Percentiles rank a stretch among this genome's conserved stretches.
phyloP scores from a whole-genome alignment of 2,888 invertebrate genomes.

The Neoitamus cyanurus region DNA sequence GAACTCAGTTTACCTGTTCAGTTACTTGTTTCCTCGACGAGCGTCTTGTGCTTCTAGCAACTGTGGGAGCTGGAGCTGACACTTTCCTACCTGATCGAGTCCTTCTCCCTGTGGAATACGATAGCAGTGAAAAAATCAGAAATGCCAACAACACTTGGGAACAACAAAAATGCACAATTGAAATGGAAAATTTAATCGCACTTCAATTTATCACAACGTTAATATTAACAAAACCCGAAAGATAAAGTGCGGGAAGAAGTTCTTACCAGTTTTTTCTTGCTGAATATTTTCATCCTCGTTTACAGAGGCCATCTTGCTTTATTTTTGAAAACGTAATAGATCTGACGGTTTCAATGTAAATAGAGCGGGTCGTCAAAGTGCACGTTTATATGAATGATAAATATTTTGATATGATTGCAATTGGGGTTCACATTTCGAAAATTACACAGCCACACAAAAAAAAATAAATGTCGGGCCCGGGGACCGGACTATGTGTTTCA shows the following conservation, averaged over 20 bases:
- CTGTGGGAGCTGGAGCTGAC: conserved; percentile 60
- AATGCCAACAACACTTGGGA: neutral
- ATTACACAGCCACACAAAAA: too few species aligned
- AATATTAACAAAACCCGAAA: neutral
- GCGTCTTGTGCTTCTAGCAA: conserved; percentile 59
- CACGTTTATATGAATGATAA: neutral
- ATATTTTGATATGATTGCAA: too few species aligned
- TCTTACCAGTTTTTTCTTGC: conserved; percentile 61
- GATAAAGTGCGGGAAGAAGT: neutral
- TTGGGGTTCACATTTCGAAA: too few species aligned
- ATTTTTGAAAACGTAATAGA: conserved; percentile 15
- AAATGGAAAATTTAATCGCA: neutral
- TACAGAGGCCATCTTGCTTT: conserved; percentile 64
- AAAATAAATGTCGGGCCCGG: too few species aligned
- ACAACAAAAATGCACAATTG: neutral
- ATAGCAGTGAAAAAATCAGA: neutral
- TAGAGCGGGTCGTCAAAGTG: neutral
- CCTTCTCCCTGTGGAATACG: conserved; percentile 66
- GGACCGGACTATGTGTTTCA: too few species aligned
- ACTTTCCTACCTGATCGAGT: conserved; percentile 70
- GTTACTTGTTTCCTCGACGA: conserved; percentile 60
- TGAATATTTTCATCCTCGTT: conserved; percentile 63
- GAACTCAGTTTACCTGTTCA: conserved; percentile 65
- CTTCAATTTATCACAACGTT: neutral
- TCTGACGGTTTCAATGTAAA: neutral